Conservation (phyloP, 2,113 vertebrate species). For the Dermatemys mawii region DNA sequence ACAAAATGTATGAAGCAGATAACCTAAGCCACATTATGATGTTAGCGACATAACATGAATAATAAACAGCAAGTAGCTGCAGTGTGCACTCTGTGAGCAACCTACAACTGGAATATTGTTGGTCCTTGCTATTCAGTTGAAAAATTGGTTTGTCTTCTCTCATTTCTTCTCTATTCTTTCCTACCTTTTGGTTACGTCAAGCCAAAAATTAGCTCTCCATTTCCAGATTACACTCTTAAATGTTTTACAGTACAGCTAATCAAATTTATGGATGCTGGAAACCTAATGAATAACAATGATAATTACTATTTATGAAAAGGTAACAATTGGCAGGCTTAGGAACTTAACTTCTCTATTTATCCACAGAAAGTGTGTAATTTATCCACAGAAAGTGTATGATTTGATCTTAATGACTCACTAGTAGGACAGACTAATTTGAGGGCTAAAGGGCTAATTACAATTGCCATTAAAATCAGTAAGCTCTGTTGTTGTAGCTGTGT, state of each 20-base stretch:
- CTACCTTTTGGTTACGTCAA: neutral
- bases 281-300: neutral
- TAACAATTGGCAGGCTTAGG: neutral
- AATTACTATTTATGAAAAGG: neutral
- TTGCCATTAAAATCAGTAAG: neutral
- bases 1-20: neutral
- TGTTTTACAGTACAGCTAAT: neutral
- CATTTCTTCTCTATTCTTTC: neutral
- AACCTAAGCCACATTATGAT: neutral
- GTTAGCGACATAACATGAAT: neutral
- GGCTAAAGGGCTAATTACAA: neutral
- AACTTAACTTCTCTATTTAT: neutral
- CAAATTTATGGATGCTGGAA: neutral
- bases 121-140: too few species aligned
- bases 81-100: neutral
- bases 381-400: neutral
- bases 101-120: neutral
- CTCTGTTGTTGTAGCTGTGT: neutral
- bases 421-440: neutral
- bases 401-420: neutral
- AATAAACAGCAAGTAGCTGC: neutral
- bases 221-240: neutral
- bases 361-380: neutral
- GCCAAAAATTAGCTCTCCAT: neutral
- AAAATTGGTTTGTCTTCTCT: neutral